A percentile compares a stretch with the other conserved stretches of the same genome.
Evolutionary conservation across 2,888 invertebrate species (phyloP).

Genomic region (Scelioninae gen. 1): DNA sequence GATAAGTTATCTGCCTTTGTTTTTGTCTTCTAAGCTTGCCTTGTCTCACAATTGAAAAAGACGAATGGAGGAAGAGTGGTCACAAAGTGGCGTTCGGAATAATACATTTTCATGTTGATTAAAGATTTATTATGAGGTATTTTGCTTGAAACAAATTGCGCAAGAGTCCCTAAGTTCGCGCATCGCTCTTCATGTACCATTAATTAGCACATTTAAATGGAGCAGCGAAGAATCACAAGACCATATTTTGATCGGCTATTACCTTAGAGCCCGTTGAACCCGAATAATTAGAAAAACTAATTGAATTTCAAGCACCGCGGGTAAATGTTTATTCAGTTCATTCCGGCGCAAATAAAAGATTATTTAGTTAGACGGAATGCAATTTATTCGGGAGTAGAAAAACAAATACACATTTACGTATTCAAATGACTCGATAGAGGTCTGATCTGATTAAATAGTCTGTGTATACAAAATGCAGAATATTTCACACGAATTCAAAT

Average conservation of each 20-base stretch:
- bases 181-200: too few relatives aligned
- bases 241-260: too few relatives aligned
- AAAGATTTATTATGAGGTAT: too few relatives aligned
- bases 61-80: constrained; percentile 32
- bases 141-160: too few relatives aligned
- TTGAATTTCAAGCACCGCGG: constrained; percentile 7
- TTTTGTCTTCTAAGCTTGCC: constrained; percentile 8
- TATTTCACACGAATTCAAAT: constrained; percentile 52
- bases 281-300: constrained; percentile 14
- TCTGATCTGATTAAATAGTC: constrained; percentile 50
- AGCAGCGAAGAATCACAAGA: too few relatives aligned
- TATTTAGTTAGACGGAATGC: constrained; percentile 32
- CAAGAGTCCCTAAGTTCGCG: too few relatives aligned
- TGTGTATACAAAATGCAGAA: constrained; percentile 37
- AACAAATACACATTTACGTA: constrained; percentile 49
- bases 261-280: too few relatives aligned
- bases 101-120: too few relatives aligned
- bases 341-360: constrained; percentile 25
- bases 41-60: constrained; percentile 36
- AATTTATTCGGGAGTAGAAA: constrained; percentile 50
- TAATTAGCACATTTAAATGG: too few relatives aligned
- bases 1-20: constrained; percentile 35
- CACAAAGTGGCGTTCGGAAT: too few relatives aligned
- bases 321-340: constrained; percentile 34
- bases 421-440: constrained; percentile 48